These are phyloP conservation scores for Hedychridium roseum DNA, from an alignment of 2,888 invertebrate species.

Conservation along the genomic window DNA sequence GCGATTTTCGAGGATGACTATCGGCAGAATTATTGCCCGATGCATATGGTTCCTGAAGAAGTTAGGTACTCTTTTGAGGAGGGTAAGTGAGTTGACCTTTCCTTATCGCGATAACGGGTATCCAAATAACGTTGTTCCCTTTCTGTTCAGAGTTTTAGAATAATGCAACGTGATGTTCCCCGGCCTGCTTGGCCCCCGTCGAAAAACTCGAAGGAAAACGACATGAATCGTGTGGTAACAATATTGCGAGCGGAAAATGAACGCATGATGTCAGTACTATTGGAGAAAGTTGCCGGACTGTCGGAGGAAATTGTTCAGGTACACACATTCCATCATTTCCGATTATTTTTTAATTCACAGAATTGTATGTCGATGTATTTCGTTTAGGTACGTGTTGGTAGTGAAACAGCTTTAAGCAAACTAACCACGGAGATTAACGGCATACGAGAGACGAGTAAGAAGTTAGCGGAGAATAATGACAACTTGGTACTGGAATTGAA, in stretches of 20 bases:
- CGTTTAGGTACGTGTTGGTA: no score
- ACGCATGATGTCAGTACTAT: slow-evolving; percentile 25
- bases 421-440: slow-evolving; percentile 39
- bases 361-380: no score
- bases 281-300: slow-evolving; percentile 36
- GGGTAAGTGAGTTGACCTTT: slow-evolving; percentile 24
- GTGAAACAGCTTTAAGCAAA: slow-evolving; percentile 30
- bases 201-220: slow-evolving; percentile 19
- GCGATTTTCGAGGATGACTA: no score
- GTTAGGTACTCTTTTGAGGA: slow-evolving; percentile 32
- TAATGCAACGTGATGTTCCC: slow-evolving; percentile 15
- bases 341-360: no score
- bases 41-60: slow-evolving; percentile 43
- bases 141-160: slow-evolving; percentile 29
- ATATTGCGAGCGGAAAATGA: slow-evolving; percentile 39
- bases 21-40: slow-evolving; percentile 13
- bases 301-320: slow-evolving; percentile 44
- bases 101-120: background rate
- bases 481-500: slow-evolving; percentile 40
- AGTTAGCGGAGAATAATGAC: slow-evolving; percentile 38
- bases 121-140: background rate
- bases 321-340: no score
- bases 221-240: slow-evolving; percentile 17
- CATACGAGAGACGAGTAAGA: slow-evolving; percentile 33
- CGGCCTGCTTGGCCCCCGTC: slow-evolving; percentile 3